Base-by-base conservation (phyloP, 2,797 vertebrate genomes). In the Muraenolepis orangiensis region DNA sequence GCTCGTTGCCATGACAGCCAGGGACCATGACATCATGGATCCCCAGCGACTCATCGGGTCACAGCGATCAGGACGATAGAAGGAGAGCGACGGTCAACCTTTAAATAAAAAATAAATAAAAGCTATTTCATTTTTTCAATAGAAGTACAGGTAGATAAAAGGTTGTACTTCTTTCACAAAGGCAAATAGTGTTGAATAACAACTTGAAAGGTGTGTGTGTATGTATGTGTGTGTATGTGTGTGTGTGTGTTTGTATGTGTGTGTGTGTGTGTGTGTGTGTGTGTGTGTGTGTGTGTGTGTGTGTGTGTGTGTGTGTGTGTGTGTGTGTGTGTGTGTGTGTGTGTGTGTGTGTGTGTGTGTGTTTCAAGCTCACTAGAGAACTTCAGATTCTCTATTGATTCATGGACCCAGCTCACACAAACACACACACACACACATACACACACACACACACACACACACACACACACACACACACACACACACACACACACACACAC, bases 331-430 rank as follows among this genome's bases (percentile, higher is more conserved):
- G 66, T 67, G 13, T 67, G 66, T 67, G 66, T 67, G 66, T 30
- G 66, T 66, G 61, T 66, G 61, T 66, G 61, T 66, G 66, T 23
- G 6, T 67, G 66, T 67, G 66, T 67, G 66, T 67, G 66, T 67
- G 66, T n/a, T n/a, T n/a, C n/a, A n/a, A n/a, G n/a, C n/a, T n/a
- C n/a, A n/a, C n/a, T n/a, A n/a, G n/a, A n/a, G n/a, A n/a, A 40
- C 38, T 40, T 51, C 46, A 51, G 46, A 51, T n/a, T 20, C 46
- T 51, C 46, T 87, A 89, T 89, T 86, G 87, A 89, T 87, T 76
- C 72, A 66, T 83, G 74, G 68, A 31, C 76, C 30, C 40, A 69
- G 29, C 73, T 78, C 75, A 72, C 75, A 74, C 78, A 74, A 71
- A 51, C 46, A 51, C 46, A 51, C 46, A 51, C 46, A 20, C 46